Evolutionary conservation across 2,888 invertebrate species (phyloP).

Genomic region (Cheilosia urbana): DNA sequence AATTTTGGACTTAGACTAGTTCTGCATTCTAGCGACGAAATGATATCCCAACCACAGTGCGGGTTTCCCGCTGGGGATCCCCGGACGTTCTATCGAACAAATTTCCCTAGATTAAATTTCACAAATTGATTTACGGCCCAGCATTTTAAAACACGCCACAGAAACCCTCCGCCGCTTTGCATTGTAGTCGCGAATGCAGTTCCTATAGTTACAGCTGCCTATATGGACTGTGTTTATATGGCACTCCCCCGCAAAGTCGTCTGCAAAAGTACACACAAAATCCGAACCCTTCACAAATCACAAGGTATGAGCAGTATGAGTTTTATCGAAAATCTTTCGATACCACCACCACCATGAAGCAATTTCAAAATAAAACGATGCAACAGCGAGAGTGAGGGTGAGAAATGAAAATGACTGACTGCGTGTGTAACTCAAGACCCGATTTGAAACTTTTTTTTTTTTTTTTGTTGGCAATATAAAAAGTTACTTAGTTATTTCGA

Average conservation of each 20-base stretch:
- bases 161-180: conserved; percentile 42
- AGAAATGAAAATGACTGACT: background rate
- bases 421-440: conserved; percentile 36
- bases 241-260: conserved; percentile 41
- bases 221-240: conserved; percentile 20
- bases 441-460: conserved; percentile 3
- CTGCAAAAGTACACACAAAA: conserved; percentile 6
- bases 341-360: background rate
- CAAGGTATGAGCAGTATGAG: too few relatives aligned
- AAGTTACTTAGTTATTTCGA: conserved; percentile 44
- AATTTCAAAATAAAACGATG: conserved; percentile 32
- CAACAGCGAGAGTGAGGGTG: conserved; percentile 23
- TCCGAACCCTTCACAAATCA: conserved; percentile 32
- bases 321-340: conserved; percentile 40
- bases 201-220: conserved; percentile 42
- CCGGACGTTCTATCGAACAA: conserved; percentile 29
- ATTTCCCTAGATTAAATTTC: conserved; percentile 46
- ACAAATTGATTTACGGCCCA: conserved; percentile 43
- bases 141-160: conserved; percentile 42
- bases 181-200: conserved; percentile 55
- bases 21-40: too few relatives aligned
- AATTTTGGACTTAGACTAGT: too few relatives aligned
- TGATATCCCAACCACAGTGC: conserved; percentile 31
- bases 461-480: conserved; percentile 36
- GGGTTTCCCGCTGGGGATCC: conserved; percentile 40